Conservation (phyloP, 2,113 vertebrate species). For the Petromus typicus region DNA sequence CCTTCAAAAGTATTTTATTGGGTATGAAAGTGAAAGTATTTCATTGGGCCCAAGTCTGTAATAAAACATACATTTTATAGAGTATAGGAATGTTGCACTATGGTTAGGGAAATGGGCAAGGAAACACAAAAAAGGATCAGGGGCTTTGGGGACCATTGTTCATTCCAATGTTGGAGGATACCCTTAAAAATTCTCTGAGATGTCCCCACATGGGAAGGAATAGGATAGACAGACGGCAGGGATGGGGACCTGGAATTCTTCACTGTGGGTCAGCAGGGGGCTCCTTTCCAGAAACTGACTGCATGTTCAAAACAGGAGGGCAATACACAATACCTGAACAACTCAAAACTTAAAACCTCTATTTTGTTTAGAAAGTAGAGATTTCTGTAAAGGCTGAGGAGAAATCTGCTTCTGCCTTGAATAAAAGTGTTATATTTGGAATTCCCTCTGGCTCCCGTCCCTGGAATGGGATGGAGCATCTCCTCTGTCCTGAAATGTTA, state of each 20-base stretch:
- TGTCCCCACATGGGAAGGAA: neutral
- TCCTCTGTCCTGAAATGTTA: neutral
- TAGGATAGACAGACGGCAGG: neutral
- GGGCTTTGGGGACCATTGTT: neutral
- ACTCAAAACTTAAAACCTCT: neutral
- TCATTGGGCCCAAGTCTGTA: neutral
- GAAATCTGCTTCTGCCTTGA: neutral
- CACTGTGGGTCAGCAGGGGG: too few relatives aligned
- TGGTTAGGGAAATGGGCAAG: neutral
- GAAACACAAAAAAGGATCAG: neutral
- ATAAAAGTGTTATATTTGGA: neutral
- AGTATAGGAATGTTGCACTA: neutral
- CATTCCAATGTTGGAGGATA: neutral
- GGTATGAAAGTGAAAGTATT: neutral
- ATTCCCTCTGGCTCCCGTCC: neutral
- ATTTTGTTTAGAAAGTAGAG: slow-evolving; percentile 20
- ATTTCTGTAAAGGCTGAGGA: neutral
- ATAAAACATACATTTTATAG: slow-evolving; percentile 1
- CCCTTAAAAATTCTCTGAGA: neutral
- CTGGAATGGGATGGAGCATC: too few relatives aligned
- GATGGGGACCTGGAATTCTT: neutral
- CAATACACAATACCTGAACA: neutral
- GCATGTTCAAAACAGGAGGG: neutral
- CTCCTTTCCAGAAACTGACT: neutral
- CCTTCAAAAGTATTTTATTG: too few relatives aligned